Evolutionary conservation across 2,113 vertebrate species (phyloP), one percentile per base, ranked within the genome.

Genomic region (Colistium nudipinnis): DNA sequence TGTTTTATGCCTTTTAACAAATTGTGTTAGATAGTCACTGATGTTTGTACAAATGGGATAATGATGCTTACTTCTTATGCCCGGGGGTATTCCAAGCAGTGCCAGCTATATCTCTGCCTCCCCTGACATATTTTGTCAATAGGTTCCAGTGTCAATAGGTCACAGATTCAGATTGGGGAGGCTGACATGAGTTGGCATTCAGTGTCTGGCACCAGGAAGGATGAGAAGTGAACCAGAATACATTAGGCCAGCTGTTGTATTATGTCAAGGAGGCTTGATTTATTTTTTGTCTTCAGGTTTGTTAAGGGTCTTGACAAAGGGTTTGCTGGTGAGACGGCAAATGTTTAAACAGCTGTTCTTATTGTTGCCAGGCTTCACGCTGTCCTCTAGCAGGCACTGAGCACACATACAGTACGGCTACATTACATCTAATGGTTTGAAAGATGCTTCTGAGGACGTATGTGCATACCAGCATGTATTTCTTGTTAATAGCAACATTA

Each of bases 341-440:
- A 88, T 84, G 83, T 89, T 91, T 90, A 79, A 76, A 85, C 88
- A 91, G 88, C 84, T 91, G 87, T 59, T 72, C 62, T 76, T 57
- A 84, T 71, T 85, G 86, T 85, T 76, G 53, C 76, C 63, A 41
- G 54, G 62, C 62, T 70, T 71, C 48, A 47, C 13, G 7, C 62
- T 54, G 45, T 83, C 68, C 67, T 61, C 67, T 20, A 76, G 62
- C 49, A 62, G 73, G 53, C 76, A 48, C 69, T 61, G 44, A 67
- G 60, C 41, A 81, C 68, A 63, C 69, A 80, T 71, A 61, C 66
- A 70, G 57, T 70, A 49, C 45, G 48, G 41, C 51, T 27, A 66
- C 61, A 80, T 55, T 44, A 38, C 11, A 47, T 51, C 36, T 66
- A 14, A 41, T 41, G 44, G 24, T 38, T 30, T 31, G 45, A 63